A percentile compares a stretch with the other conserved stretches of the same genome.
phyloP scores from a whole-genome alignment of 2,797 vertebrate genomes.

The Tachyglossus aculeatus region DNA sequence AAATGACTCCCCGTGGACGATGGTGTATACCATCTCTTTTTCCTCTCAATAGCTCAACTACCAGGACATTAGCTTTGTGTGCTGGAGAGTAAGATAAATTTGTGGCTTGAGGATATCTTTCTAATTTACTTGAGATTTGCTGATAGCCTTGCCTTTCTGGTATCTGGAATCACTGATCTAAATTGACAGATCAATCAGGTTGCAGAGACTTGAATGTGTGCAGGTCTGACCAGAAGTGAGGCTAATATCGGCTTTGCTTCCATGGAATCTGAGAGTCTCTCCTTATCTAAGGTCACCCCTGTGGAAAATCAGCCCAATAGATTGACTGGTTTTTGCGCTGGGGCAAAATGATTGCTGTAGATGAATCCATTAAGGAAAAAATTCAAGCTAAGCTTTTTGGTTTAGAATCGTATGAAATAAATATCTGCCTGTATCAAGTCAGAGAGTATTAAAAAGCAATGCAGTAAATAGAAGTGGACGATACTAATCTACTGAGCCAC shows the following conservation, averaged over 20 bases:
- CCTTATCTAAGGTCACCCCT: not conserved
- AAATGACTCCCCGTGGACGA: constrained; percentile 15
- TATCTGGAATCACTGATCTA: constrained; percentile 32
- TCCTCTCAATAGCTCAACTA: constrained; percentile 32
- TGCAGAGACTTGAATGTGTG: not conserved
- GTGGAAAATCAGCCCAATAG: not conserved
- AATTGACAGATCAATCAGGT: constrained; percentile 32
- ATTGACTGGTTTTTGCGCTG: not conserved
- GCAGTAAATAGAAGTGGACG: not conserved
- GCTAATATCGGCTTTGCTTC: not conserved
- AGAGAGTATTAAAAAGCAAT: constrained; percentile 1
- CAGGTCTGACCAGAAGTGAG: not conserved
- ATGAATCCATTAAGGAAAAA: constrained; percentile 7
- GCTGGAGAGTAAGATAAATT: constrained; percentile 34
- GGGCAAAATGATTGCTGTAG: not conserved
- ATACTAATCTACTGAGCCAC: not conserved
- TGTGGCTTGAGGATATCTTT: constrained; percentile 36
- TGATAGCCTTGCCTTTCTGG: constrained; percentile 36
- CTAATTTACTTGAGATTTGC: constrained; percentile 53
- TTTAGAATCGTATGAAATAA: not conserved
- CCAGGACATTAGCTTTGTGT: constrained; percentile 17
- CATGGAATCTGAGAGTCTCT: not conserved
- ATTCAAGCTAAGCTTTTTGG: not conserved
- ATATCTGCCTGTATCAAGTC: not conserved
- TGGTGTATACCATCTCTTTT: not conserved